phyloP scores from a whole-genome alignment of 2,888 invertebrate species.

The Phymatocera aterrima region DNA sequence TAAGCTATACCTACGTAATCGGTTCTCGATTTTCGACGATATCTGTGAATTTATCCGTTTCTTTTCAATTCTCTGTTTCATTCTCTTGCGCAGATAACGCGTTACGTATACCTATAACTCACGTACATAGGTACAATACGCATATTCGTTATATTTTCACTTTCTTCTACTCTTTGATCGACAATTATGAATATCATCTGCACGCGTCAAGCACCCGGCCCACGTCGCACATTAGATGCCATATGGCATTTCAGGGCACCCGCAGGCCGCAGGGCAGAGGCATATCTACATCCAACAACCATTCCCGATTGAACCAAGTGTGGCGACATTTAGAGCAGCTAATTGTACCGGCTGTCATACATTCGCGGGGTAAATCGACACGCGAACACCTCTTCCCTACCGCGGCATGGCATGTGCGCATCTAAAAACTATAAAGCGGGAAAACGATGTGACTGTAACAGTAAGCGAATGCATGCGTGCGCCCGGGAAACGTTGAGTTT shows the following conservation, averaged over 20 bases:
- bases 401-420: slow-evolving; percentile 32
- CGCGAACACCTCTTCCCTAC: not conserved
- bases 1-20: too few relatives aligned
- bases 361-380: slow-evolving; percentile 34
- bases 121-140: too few relatives aligned
- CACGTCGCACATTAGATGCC: not conserved
- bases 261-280: slow-evolving; percentile 21
- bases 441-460: not conserved
- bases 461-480: not conserved
- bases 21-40: not conserved
- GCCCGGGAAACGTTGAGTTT: not conserved
- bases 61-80: too few relatives aligned
- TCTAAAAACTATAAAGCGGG: not conserved
- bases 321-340: slow-evolving; percentile 67
- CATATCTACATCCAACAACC: slow-evolving; percentile 33
- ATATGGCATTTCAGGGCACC: slow-evolving; percentile 14
- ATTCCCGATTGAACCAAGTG: slow-evolving; percentile 65
- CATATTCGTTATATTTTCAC: not conserved
- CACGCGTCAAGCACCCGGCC: slow-evolving; percentile 22
- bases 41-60: too few relatives aligned
- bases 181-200: slow-evolving; percentile 28
- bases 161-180: not conserved
- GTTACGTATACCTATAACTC: not conserved
- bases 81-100: too few relatives aligned
- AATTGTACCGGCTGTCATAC: slow-evolving; percentile 57